Base-by-base conservation (phyloP, 2,797 vertebrate genomes). In the Ambastaia sidthimunki region DNA sequence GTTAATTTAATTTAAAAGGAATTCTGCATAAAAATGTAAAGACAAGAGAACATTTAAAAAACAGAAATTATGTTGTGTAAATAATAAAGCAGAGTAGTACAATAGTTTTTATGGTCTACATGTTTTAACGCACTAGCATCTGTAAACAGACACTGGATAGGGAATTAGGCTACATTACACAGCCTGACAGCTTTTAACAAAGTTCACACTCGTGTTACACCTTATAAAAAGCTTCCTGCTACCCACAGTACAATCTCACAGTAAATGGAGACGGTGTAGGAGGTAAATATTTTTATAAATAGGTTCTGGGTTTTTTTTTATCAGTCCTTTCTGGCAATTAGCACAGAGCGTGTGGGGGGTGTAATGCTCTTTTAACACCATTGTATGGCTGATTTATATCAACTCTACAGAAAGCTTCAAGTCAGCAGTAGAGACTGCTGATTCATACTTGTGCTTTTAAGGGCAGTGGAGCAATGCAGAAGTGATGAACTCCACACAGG, bases 361-460 rank as follows among this genome's bases (percentile, higher is more conserved):
- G 37, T 41, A 41, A 10, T 10, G 1, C 7, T 41, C 7, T 2
- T 1, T 9, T 9, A 5, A 41, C 37, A 1, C 9, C 12, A 34
- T 37, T 34, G 31, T 37, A 69, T 25, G 68, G 31, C 19, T 23
- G 44, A 63, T 52, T 18, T 7, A 78, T 59, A 71, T 23, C 25
- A 52, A 37, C 15, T 52, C 44, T 15, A 78, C 2, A 76, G 59
- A 66, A 60, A 44, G 19, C 59, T 37, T 71, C 9, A 23, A 28
- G 59, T 59, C 57, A 19, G 41, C 21, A 11, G 31, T 69, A 66
- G 19, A 80, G 50, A 66, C 68, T 78, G 78, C 78, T 73, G 78
- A 80, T 80, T 80, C 78, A 80, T 80, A 44, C 78, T 66, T 72
- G 69, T 73, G 78, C 78, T 80, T 80, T 80, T 57, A 80, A 72